Base-by-base conservation (phyloP, 35 echinoderm and acorn worm genomes). In the Patiria miniata region DNA sequence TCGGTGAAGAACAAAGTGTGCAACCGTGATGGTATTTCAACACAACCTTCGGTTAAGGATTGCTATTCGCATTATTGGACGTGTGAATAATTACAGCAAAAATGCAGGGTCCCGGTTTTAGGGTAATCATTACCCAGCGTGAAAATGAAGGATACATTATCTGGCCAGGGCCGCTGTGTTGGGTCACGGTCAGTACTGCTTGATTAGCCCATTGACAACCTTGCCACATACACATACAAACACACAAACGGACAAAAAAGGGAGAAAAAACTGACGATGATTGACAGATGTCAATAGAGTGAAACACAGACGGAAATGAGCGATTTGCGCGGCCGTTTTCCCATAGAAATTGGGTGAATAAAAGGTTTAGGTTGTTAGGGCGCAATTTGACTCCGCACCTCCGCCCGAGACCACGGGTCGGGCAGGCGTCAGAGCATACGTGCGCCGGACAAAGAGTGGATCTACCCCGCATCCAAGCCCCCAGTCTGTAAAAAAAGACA, bases 241-340 rank as follows among this genome's bases (percentile, higher is more conserved):
- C 4, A 47, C 4, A 4, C 12, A 47, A 4, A 47, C 42, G 12
- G 4, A 47, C 42, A 47, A 47, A 47, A 47, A 47, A 47, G 12
- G 12, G 42, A 12, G 42, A 47, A 4, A 73, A 73, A 73, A 26
- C 28, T 73, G 65, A 73, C 65, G 65, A 73, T 73, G 65, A 73
- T 73, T 73, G 65, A 73, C 65, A 73, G 19, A 73, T 73, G 65
- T 73, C 65, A 73, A 73, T 34, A 8, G 65, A 26, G 19, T 73
- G 65, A 73, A 73, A 73, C 65, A 73, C 65, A 73, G 65, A 36
- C 65, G 65, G 65, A 73, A 73, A 73, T 73, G 65, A 73, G 65
- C 65, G 65, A 73, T 73, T 73, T 73, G 26, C 65, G 65, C 65
- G 19, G 65, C 26, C 65, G 65, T 73, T 73, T 73, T 73, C 30